Conservation (phyloP, 1,140 invertebrate species). For the Drosophila simulans region DNA sequence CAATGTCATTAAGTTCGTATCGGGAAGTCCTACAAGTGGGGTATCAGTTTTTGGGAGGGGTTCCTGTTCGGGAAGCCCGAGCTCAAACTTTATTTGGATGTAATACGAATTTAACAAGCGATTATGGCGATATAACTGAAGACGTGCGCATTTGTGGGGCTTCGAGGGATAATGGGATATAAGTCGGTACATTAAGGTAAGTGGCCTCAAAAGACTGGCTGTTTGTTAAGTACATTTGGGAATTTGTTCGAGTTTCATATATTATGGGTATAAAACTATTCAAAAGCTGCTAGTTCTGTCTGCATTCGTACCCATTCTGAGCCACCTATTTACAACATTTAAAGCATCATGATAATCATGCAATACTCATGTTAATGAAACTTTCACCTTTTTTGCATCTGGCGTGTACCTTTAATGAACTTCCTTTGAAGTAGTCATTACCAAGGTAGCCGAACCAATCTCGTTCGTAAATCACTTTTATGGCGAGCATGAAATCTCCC, state of each 20-base stretch:
- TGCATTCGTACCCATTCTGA: no score
- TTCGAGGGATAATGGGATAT: constrained; percentile 3
- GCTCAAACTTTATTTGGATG: constrained; percentile 36
- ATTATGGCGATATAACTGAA: constrained; percentile 48
- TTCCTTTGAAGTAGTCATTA: constrained; percentile 13
- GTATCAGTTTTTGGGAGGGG: constrained; percentile 4
- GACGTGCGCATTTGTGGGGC: constrained; percentile 33
- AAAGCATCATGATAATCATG: background rate
- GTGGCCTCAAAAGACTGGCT: background rate
- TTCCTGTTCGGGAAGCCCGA: background rate
- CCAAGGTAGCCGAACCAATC: constrained; percentile 23
- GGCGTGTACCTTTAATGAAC: constrained; percentile 3
- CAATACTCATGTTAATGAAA: no score
- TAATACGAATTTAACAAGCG: constrained; percentile 55
- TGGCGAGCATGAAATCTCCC: constrained; percentile 45
- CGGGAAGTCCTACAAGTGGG: constrained; percentile 53
- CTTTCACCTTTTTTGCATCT: background rate
- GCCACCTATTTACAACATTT: background rate
- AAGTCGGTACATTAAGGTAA: background rate
- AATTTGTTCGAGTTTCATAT: background rate
- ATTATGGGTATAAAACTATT: background rate
- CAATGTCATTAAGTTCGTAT: constrained; percentile 41
- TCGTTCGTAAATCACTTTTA: constrained; percentile 53
- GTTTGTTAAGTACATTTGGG: background rate
- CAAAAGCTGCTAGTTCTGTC: no score